Base-by-base conservation (phyloP, 2,888 invertebrate species). In the Spilosoma lubricipeda region DNA sequence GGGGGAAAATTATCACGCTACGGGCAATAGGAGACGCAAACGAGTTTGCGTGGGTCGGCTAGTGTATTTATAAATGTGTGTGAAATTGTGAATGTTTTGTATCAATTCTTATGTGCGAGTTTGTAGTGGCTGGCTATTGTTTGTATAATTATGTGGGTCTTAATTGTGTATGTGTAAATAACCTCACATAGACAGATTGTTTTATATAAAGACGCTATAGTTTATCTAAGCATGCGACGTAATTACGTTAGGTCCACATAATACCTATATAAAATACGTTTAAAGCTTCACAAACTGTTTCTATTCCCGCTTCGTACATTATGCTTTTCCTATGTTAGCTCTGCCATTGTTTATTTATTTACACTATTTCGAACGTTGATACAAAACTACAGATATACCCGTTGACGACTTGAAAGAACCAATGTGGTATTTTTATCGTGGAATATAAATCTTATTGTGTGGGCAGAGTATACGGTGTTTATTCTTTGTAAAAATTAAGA, bases 401-500 rank as follows among this genome's bases (percentile, higher is more conserved):
- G 86, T 84, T 87, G 85, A 85, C 86, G 91, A 90, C 88, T 90
- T 88, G 83, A 90, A 90, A 90, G 88, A 90, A 89, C 87, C 88
- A 81, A 87, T 89, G 92, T 77, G 92, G 93, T 93, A 93, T 93
- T 94, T 94, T 92, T 92, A 91, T 92, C 91, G 89, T 85, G 88
- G 91, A 91, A 87, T 89, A 92, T 93, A 93, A 93, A 93, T 94
- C 91, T 90, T 86, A 91, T 93, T 93, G 94, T 94, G 94, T 94
- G 93, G 93, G 94, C 83, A 83, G 90, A 76, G 73, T 74, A 82
- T 80, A 82, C 84, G 77, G 73, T 91, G 91, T 92, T 93, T 92
- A 90, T 88, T 89, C 88, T 90, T 89, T 86, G 85, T 85, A 80
- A 85, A 88, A 88, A 88, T 88, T 88, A 85, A 80, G 84, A 86